Base-by-base conservation (phyloP, 64 coral and sea anemone genomes). In the Platygyra sinensis region DNA sequence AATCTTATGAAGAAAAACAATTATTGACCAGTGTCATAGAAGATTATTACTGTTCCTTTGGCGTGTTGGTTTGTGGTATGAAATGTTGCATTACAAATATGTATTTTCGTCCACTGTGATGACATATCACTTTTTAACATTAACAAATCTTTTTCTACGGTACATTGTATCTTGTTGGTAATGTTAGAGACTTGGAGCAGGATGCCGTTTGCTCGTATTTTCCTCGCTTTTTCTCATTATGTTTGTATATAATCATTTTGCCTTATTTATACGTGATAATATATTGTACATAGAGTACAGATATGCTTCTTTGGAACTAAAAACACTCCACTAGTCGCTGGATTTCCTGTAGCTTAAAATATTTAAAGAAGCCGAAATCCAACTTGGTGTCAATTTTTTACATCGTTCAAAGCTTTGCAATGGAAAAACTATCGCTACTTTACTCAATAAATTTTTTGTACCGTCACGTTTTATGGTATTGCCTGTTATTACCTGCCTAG, bases 181-280 rank as follows among this genome's bases (percentile, higher is more conserved):
- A 3, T 32, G n/a, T 36, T 81, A 16, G 27, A 59, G 28, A 36
- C 57, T 59, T 63, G 54, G n/a, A 81, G 28, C 55, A 17, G 6
- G 55, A 55, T 62, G n/a, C 62, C 59, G 3, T 28, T 81, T 33
- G 79, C 57, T 71, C 5, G 3, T n/a, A 49, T 72, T 30, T 50
- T 31, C 18, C 15, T 65, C 38, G 31, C 39, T 24, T 19, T 85
- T 52, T 27, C 61, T 49, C 32, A 83, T 67, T 67, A 85, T 85
- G 81, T 85, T 71, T 85, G 81, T 85, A 85, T 71, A 85, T 85
- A 85, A 72, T 71, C 81, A 72, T 85, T 85, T 80, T 85, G 33
- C 20, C 62, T 72, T 85, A 85, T 85, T 85, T 85, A 85, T 85
- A 85, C 81, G 62, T 85, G 81, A 50, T 85, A 50, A 85, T 72